These are phyloP conservation scores for Nettapus auritus DNA, from an alignment of 2,113 vertebrate genomes.

Conservation along the genomic window DNA sequence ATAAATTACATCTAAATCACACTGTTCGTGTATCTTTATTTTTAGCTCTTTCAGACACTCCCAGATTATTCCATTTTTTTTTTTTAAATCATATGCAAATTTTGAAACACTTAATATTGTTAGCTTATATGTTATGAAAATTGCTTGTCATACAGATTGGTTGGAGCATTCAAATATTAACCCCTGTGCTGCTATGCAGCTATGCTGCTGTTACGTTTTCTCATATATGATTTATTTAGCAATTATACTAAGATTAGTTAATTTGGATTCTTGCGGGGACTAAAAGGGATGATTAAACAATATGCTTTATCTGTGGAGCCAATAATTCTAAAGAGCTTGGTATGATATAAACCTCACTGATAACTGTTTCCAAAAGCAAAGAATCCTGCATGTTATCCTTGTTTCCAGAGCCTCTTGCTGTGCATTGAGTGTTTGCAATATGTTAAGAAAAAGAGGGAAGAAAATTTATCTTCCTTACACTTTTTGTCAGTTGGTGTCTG, in stretches of 20 bases:
- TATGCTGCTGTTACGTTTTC: background rate
- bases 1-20: background rate
- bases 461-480: background rate
- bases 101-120: background rate
- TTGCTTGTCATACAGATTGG: background rate
- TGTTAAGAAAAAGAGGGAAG: background rate
- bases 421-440: background rate
- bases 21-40: background rate
- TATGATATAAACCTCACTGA: background rate
- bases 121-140: background rate
- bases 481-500: background rate
- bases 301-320: background rate
- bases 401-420: background rate
- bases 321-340: background rate
- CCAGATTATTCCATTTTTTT: too few species aligned
- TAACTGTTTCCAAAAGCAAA: background rate
- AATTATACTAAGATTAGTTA: background rate
- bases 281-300: background rate
- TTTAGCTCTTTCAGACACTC: background rate
- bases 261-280: background rate
- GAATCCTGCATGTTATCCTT: background rate
- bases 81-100: background rate
- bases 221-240: fast-evolving
- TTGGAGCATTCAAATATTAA: background rate
- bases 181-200: background rate